Evolutionary conservation across 1,140 invertebrate species (phyloP).

Genomic region (Drosophila asahinai): DNA sequence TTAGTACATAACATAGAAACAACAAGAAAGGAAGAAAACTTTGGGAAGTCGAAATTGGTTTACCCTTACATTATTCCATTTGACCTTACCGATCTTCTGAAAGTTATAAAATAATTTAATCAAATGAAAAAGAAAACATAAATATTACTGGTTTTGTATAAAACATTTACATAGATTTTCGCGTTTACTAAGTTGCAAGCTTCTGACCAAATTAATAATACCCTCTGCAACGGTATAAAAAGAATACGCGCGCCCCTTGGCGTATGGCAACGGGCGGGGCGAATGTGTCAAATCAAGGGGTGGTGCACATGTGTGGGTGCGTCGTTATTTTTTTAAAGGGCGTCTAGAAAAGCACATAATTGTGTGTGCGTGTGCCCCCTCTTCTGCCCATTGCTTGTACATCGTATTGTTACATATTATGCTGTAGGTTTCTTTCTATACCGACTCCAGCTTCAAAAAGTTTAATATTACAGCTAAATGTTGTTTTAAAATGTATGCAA

Average conservation of each 20-base stretch:
- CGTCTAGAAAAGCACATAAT: background rate
- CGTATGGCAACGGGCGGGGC: background rate
- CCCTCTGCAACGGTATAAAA: background rate
- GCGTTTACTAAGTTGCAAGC: background rate
- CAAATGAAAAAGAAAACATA: too few relatives aligned
- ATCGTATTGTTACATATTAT: slow-evolving; percentile 1
- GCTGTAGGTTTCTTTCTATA: background rate
- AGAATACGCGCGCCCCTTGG: background rate
- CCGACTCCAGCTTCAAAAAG: background rate
- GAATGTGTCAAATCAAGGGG: background rate
- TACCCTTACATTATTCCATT: background rate
- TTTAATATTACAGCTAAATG: background rate
- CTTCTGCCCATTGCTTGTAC: background rate
- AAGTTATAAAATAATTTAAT: too few relatives aligned
- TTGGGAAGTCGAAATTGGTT: background rate
- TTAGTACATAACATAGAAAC: slow-evolving; percentile 4
- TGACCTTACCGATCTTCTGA: background rate
- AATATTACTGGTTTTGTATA: too few relatives aligned
- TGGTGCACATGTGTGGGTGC: slow-evolving; percentile 17
- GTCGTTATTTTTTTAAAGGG: slow-evolving; percentile 1
- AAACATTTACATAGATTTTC: too few relatives aligned
- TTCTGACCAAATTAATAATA: background rate
- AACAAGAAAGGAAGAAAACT: background rate
- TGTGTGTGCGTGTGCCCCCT: slow-evolving; percentile 6
- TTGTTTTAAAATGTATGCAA: background rate